These are phyloP conservation scores for Nasonia vitripennis DNA, from an alignment of 1,140 invertebrate genomes.

Conservation along the genomic window DNA sequence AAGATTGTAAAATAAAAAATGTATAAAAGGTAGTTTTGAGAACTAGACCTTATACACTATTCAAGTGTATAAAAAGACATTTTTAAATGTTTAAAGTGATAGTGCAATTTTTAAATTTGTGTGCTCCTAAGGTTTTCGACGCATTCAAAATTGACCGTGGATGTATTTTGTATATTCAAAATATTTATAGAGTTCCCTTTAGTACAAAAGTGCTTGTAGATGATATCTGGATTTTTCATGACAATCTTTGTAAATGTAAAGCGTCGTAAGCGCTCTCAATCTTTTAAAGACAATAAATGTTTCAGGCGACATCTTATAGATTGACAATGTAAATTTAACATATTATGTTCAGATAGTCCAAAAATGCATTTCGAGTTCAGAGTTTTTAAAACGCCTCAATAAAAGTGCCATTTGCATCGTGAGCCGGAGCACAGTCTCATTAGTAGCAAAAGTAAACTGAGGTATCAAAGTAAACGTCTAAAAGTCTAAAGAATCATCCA, in stretches of 20 bases:
- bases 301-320: constrained; percentile 42
- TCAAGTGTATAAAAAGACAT: constrained; percentile 36
- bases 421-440: constrained; percentile 51
- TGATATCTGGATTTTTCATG: constrained; percentile 38
- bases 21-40: background rate
- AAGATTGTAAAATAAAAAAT: constrained; percentile 6
- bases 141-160: constrained; percentile 48
- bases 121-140: constrained; percentile 50
- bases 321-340: background rate
- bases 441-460: constrained; percentile 51
- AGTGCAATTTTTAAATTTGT: constrained; percentile 46
- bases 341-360: constrained; percentile 37
- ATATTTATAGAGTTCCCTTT: constrained; percentile 32
- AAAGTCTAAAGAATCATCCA: constrained; percentile 52
- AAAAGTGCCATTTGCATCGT: constrained; percentile 53
- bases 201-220: constrained; percentile 42
- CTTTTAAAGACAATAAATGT: constrained; percentile 45
- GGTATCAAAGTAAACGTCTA: constrained; percentile 51
- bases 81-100: constrained; percentile 38
- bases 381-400: constrained; percentile 48
- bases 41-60: constrained; percentile 5
- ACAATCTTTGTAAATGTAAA: constrained; percentile 41
- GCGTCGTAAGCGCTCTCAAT: constrained; percentile 27
- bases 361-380: constrained; percentile 49
- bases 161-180: constrained; percentile 46